A percentile compares a stretch with the other conserved stretches of the same genome.
phyloP scores from a whole-genome alignment of 2,113 vertebrate species.

The Campylomormyrus tamandua region DNA sequence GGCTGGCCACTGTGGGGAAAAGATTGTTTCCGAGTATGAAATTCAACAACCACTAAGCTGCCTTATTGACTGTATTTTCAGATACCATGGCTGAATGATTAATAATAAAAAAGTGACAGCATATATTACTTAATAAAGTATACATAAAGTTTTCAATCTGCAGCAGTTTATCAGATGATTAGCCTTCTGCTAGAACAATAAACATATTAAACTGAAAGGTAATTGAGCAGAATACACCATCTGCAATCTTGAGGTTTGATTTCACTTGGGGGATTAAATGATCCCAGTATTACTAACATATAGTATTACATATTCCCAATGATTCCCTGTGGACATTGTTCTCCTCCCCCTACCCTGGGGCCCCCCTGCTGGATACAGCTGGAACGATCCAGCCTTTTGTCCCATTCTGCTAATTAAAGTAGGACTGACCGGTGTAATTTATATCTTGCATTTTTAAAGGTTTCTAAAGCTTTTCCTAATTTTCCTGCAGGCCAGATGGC shows the following conservation, averaged over 20 bases:
- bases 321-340: background rate
- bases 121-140: background rate
- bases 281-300: background rate
- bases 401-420: background rate
- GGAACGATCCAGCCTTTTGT: background rate
- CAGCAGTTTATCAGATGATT: background rate
- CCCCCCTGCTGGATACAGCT: background rate
- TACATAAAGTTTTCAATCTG: background rate
- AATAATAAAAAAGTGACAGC: background rate
- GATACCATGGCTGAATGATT: background rate
- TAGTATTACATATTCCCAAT: background rate
- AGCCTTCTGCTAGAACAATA: background rate
- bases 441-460: constrained; percentile 4
- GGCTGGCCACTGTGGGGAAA: background rate
- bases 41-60: background rate
- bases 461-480: background rate
- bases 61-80: background rate
- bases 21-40: background rate
- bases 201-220: background rate
- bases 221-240: background rate
- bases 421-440: background rate
- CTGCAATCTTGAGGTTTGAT: background rate
- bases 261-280: background rate
- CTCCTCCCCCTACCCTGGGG: background rate
- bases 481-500: background rate